Evolutionary conservation across 30 jellyfish, hydroid and myxozoan genomes (phyloP).

Genomic region (Aurelia aurita): DNA sequence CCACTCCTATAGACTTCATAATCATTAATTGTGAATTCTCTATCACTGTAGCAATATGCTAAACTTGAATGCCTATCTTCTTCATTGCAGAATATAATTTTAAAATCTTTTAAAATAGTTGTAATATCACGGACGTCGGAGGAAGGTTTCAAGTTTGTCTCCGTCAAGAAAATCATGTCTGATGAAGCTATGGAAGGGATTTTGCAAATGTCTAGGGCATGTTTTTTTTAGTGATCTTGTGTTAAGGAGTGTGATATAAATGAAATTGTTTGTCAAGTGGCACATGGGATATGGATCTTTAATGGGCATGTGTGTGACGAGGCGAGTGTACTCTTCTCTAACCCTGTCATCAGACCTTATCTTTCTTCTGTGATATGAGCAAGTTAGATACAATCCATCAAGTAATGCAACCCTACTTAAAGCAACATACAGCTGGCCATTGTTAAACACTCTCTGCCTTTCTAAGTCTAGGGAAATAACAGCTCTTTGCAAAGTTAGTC

Average conservation of each 20-base stretch:
- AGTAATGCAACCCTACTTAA: slow-evolving; percentile 26
- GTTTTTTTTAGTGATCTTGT: slow-evolving; percentile 18
- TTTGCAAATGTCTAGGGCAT: background rate
- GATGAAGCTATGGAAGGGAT: background rate
- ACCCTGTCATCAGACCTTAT: slow-evolving; percentile 11
- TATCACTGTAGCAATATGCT: slow-evolving; percentile 3
- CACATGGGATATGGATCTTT: background rate
- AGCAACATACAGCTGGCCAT: slow-evolving; percentile 54
- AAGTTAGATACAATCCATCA: slow-evolving; percentile 1
- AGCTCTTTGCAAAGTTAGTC: slow-evolving; percentile 13
- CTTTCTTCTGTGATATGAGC: background rate
- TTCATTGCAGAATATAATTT: background rate
- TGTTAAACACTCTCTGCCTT: slow-evolving; percentile 15
- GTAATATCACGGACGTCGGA: background rate
- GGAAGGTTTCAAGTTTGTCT: slow-evolving; percentile 1
- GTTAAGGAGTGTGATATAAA: background rate
- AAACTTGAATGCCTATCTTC: slow-evolving; percentile 2
- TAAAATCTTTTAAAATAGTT: background rate
- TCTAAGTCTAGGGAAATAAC: slow-evolving; percentile 27
- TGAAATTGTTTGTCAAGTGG: background rate
- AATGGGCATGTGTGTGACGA: background rate
- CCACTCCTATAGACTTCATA: background rate
- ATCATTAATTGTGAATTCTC: background rate
- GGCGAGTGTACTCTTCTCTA: background rate
- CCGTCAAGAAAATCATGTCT: slow-evolving; percentile 4